phyloP scores from a whole-genome alignment of 1,140 invertebrate genomes.

The Druon quercuslanigerum region DNA sequence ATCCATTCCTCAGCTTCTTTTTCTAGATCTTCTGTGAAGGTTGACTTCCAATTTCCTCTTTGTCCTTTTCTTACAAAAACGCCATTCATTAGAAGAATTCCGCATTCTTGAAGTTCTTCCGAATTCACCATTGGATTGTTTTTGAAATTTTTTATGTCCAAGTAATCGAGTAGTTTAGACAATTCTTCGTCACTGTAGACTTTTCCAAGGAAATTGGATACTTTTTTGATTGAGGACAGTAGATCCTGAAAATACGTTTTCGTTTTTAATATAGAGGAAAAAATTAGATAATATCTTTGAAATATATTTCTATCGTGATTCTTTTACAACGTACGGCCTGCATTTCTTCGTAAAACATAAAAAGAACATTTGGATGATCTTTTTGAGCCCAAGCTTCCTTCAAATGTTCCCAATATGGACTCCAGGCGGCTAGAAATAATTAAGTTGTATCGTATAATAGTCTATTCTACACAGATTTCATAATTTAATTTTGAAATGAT shows the following conservation, averaged over 20 bases:
- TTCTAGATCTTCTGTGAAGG: constrained; percentile 78
- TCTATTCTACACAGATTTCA: too few species aligned
- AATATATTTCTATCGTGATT: constrained; percentile 1
- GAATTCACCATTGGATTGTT: constrained; percentile 83
- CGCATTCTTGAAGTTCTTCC: constrained; percentile 78
- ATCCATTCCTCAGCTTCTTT: constrained; percentile 80
- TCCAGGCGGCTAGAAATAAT: constrained; percentile 80
- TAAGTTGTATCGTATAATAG: neutral
- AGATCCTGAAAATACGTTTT: constrained; percentile 74
- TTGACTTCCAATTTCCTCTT: constrained; percentile 80
- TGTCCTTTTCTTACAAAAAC: constrained; percentile 81
- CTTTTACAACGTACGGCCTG: constrained; percentile 73
- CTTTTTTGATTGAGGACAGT: constrained; percentile 72
- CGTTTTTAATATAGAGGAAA: too few species aligned
- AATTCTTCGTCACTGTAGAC: constrained; percentile 76
- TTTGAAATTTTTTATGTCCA: constrained; percentile 85
- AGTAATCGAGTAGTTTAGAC: constrained; percentile 77
- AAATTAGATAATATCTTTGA: neutral
- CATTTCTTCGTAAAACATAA: constrained; percentile 89
- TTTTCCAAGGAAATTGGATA: constrained; percentile 80
- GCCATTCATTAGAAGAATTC: constrained; percentile 74
- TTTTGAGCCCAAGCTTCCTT: constrained; percentile 83
- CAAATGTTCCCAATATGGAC: constrained; percentile 85
- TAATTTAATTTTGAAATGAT: too few species aligned
- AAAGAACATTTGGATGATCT: constrained; percentile 83